Evolutionary conservation across 2,888 invertebrate genomes (phyloP).

Genomic region (Hetaerina titia): DNA sequence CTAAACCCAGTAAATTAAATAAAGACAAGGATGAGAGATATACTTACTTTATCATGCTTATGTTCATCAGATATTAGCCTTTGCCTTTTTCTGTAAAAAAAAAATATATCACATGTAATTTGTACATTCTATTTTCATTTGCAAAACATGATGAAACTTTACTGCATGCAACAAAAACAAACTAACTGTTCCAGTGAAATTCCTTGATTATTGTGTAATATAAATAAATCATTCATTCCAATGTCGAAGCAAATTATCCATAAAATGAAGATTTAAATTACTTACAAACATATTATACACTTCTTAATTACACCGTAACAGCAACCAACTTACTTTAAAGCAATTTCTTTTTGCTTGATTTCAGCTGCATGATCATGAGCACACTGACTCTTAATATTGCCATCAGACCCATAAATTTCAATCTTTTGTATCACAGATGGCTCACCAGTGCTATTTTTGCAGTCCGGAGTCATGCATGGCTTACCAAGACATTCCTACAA

Average conservation of each 20-base stretch:
- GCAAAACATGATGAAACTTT: too few species aligned
- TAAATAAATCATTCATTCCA: background rate
- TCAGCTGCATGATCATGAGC: background rate
- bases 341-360: constrained; percentile 51
- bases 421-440: constrained; percentile 56
- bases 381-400: constrained; percentile 37
- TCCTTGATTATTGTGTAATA: background rate
- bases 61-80: constrained; percentile 52
- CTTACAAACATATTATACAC: too few species aligned
- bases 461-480: constrained; percentile 54
- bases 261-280: too few species aligned
- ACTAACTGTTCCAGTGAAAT: too few species aligned
- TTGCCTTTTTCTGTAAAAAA: constrained; percentile 25
- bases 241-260: too few species aligned
- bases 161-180: too few species aligned
- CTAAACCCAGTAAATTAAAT: too few species aligned
- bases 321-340: background rate
- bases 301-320: background rate
- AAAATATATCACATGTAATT: background rate
- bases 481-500: constrained; percentile 34
- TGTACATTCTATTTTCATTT: too few species aligned
- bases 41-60: constrained; percentile 37
- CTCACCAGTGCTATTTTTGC: constrained; percentile 30
- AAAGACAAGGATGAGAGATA: background rate
- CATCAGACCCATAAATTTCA: constrained; percentile 51